Evolutionary conservation across 2,113 vertebrate genomes (phyloP).

Genomic region (Tychaedon coryphoeus): DNA sequence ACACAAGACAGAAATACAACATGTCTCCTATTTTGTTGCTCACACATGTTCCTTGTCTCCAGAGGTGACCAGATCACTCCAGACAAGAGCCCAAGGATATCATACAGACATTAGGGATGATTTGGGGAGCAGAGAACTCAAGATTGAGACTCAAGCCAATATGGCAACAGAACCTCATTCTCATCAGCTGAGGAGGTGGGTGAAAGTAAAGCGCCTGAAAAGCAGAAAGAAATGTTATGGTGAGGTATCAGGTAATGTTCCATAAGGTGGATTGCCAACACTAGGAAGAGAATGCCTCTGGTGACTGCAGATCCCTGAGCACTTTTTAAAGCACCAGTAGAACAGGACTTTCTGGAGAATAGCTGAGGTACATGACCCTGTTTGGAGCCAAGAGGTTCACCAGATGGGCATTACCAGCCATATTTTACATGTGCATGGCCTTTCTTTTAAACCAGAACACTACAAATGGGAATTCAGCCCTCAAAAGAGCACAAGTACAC

Average conservation of each 20-base stretch:
- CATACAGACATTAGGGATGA: neutral
- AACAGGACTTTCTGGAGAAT: neutral
- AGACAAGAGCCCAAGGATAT: neutral
- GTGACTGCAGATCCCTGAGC: neutral
- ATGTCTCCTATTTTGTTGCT: neutral
- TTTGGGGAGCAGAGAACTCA: neutral
- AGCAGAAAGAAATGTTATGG: neutral
- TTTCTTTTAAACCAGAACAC: neutral
- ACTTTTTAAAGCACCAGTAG: neutral
- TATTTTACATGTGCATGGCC: neutral
- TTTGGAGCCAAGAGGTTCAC: neutral
- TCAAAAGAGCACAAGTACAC: neutral
- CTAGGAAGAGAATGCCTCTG: neutral
- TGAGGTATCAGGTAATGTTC: neutral
- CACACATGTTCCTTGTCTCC: neutral
- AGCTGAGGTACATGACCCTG: neutral
- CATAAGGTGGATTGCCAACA: neutral
- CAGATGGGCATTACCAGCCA: neutral
- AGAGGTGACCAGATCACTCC: neutral
- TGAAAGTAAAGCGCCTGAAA: neutral
- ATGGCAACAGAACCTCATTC: neutral
- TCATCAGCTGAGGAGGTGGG: neutral
- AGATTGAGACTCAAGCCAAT: neutral
- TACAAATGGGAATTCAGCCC: neutral
- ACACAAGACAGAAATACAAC: neutral